Evolutionary conservation across 2,888 invertebrate species (phyloP), one percentile per base, ranked within the genome.

Genomic region (Prosopocoilus inquinatus): DNA sequence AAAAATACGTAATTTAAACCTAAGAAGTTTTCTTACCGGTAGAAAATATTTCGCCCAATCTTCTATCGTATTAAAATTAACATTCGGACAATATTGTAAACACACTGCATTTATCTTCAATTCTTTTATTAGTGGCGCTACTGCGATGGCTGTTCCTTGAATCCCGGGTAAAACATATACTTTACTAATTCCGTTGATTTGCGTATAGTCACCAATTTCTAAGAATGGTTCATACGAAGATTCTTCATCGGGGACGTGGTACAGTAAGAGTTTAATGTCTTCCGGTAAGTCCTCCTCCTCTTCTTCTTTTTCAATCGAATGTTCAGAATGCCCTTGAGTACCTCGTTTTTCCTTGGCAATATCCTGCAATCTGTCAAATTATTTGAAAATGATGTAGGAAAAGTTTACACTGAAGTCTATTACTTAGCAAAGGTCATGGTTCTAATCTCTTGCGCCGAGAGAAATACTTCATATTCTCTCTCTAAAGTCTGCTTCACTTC

Each of bases 401-500:
- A 1, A 41, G 9, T 2, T 12, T 5, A 38, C 8, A 9, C 9
- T n/a, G n/a, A n/a, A n/a, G n/a, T 15, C 2, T 9, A n/a, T 32
- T 55, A 55, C 55, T 47, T 55, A 94, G 85, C 84, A 63, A 94
- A 88, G 0, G 91, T 94, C 38, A 95, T 77, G 1, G 84, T 83
- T 47, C 95, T 83, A 55, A 96, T 88, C 64, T 96, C 94, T 70
- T 92, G 90, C 4, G 94, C 88, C 0, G 92, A 87, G 2, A 97
- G 79, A 72, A 88, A 87, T 50, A 96, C 80, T 70, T 96, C 94
- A 71, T 89, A 94, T 72, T 94, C 92, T 66, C 94, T 81, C 74
- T 96, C 95, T 1, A 96, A 76, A 0, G 90, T 89, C 77, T 96
- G 95, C 66, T 96, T 96, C 64, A 98, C 93, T 78, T 98, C 97